Evolutionary conservation across 1,140 invertebrate species (phyloP), one percentile per base, ranked within the genome.

Genomic region (Cyclina sinensis): DNA sequence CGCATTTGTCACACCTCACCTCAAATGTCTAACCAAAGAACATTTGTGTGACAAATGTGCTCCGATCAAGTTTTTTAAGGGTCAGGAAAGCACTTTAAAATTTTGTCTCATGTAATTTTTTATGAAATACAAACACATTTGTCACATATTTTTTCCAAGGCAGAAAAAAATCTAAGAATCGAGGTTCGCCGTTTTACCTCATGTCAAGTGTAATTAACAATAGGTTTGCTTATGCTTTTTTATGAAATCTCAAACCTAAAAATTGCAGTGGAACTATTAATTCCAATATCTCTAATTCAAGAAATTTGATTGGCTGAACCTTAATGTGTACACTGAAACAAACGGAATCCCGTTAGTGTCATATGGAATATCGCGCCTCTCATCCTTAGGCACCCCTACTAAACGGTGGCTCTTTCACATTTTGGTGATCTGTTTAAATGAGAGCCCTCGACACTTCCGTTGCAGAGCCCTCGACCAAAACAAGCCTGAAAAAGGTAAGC

Each of bases 181-280:
- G 73, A 76, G 73, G 39, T 76, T 76, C 73, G 39, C 73, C 73
- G 73, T 76, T 76, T 76, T 43, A 76, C 73, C 73, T 76, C 73
- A 24, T 76, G 73, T 76, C 39, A 76, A 76, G 73, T 76, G 73
- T 43, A 46, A 76, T 76, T 37, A 76, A 3, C 32, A 39, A 76
- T 76, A 76, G 35, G 73, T 76, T 76, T 43, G 35, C 73, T 76
- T 43, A 39, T 76, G 32, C n/a, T 76, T 76, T 76, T 76, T 7
- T 76, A 76, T 46, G 24, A 43, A 76, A 39, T 76, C 68, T 73
- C 35, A 73, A 73, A 73, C 35, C 68, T 73, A 73, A 73, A 73
- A 73, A 30, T 32, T 73, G 35, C 24, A 73, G 35, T 73, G 24
- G 68, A 76, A 76, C 73, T 76, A 76, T 76, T 76, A 43, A 76